phyloP scores from a whole-genome alignment of 2,797 vertebrate genomes.

The Xenentodon cancila region DNA sequence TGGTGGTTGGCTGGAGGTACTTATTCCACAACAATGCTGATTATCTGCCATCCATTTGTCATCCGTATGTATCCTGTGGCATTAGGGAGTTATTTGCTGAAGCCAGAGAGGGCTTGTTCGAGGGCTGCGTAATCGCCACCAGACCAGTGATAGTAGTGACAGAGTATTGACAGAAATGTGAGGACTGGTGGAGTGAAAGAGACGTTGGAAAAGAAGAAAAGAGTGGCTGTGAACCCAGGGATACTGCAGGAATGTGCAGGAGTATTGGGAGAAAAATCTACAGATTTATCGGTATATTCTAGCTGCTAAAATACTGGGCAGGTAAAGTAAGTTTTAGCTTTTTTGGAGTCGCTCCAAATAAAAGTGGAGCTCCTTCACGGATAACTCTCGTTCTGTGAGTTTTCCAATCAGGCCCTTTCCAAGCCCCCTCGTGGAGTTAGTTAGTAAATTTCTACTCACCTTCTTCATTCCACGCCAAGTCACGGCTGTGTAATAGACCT shows the following conservation, averaged over 20 bases:
- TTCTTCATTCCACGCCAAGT: slow-evolving; percentile 22
- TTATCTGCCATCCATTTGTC: slow-evolving; percentile 13
- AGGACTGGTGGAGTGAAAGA: not conserved
- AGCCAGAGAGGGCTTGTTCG: slow-evolving; percentile 24
- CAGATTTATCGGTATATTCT: not conserved
- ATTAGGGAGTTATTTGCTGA: slow-evolving; percentile 11
- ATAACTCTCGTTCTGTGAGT: not conserved
- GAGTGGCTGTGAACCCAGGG: not conserved
- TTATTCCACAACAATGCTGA: slow-evolving; percentile 1
- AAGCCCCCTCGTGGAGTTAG: not conserved
- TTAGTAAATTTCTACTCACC: slow-evolving; percentile 21
- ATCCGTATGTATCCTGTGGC: slow-evolving; percentile 32
- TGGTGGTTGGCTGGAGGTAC: slow-evolving; percentile 2
- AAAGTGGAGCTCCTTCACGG: not conserved
- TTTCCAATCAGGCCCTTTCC: not conserved
- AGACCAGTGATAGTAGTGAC: slow-evolving; percentile 14
- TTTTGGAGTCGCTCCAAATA: no score
- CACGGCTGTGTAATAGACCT: slow-evolving; percentile 32
- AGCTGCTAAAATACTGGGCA: not conserved
- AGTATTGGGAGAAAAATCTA: not conserved
- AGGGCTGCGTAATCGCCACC: slow-evolving; percentile 23
- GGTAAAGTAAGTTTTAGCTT: no score
- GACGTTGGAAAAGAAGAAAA: not conserved
- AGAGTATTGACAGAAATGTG: no score
- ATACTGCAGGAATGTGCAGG: not conserved